A percentile compares a stretch with the other conserved stretches of the same genome.
Evolutionary conservation across 2,888 invertebrate genomes (phyloP).

Genomic region (Caenorhabditis afra): DNA sequence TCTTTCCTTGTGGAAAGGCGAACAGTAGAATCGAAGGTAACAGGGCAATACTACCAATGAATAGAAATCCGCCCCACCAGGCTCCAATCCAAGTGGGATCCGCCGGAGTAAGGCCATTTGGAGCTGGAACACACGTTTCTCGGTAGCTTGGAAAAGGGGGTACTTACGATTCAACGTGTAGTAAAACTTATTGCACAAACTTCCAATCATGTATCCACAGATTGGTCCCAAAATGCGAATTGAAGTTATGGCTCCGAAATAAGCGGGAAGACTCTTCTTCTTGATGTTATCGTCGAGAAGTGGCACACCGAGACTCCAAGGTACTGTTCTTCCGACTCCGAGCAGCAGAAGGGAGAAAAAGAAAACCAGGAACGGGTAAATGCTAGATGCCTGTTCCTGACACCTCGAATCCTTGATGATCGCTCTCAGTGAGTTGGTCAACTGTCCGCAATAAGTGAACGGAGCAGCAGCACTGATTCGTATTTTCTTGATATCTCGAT

Average conservation of each 20-base stretch:
- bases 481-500: slow-evolving; percentile 52
- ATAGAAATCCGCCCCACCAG: slow-evolving; percentile 82
- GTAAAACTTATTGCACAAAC: slow-evolving; percentile 76
- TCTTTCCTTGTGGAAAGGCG: slow-evolving; percentile 79
- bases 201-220: slow-evolving; percentile 80
- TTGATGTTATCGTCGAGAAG: slow-evolving; percentile 80
- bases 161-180: slow-evolving; percentile 73
- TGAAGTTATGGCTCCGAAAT: slow-evolving; percentile 80
- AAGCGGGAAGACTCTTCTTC: slow-evolving; percentile 77
- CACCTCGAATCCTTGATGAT: slow-evolving; percentile 73
- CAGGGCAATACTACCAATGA: slow-evolving; percentile 71
- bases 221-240: slow-evolving; percentile 80
- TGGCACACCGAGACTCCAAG: slow-evolving; percentile 80
- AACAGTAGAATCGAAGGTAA: slow-evolving; percentile 80
- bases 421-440: slow-evolving; percentile 75
- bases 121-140: slow-evolving; percentile 59
- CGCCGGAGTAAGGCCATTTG: slow-evolving; percentile 74
- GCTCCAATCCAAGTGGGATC: slow-evolving; percentile 83
- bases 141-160: too few species aligned
- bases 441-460: slow-evolving; percentile 74
- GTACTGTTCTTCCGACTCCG: slow-evolving; percentile 78
- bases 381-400: slow-evolving; percentile 66
- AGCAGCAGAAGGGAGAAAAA: slow-evolving; percentile 77
- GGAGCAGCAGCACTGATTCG: slow-evolving; percentile 74
- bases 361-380: slow-evolving; percentile 76